Percentiles rank a stretch among this genome's conserved stretches.
These are phyloP conservation scores for Coenobita brevimanus DNA, from an alignment of 1,140 invertebrate species.

Conservation along the genomic window DNA sequence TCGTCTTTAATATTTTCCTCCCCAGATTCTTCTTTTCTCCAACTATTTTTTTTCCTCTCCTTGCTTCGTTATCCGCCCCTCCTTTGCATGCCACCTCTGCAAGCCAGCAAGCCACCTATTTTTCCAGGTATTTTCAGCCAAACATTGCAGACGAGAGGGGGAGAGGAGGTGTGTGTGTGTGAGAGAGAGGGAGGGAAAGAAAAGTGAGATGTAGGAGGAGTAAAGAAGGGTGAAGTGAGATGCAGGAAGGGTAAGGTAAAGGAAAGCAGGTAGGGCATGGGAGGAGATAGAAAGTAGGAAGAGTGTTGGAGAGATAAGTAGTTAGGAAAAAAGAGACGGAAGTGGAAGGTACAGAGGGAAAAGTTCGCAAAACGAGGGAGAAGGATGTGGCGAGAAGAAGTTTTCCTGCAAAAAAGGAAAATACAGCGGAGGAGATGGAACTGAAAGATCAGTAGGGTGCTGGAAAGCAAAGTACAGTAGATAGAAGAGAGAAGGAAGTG, in stretches of 20 bases:
- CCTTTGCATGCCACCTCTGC: conserved; percentile 3
- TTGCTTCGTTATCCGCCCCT: background rate
- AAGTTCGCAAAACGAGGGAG: background rate
- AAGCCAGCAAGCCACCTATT: no score
- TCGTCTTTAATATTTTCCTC: background rate
- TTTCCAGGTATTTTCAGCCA: no score
- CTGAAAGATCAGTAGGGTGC: no score
- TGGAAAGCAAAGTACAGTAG: no score
- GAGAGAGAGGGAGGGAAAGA: conserved; percentile 15
- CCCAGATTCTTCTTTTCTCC: background rate
- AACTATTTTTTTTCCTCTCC: background rate
- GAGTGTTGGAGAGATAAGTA: background rate
- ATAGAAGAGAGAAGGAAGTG: no score
- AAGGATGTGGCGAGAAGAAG: no score
- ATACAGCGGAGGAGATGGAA: no score
- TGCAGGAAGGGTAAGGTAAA: background rate
- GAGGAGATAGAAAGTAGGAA: conserved; percentile 2
- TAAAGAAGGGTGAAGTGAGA: background rate
- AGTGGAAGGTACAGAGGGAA: background rate
- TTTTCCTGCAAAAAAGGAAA: no score
- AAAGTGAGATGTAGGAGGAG: no score
- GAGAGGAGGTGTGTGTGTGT: background rate
- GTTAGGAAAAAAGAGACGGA: background rate
- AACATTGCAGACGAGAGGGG: background rate
- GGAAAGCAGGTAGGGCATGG: background rate